Percentiles rank a stretch among this genome's conserved stretches.
These are phyloP conservation scores for Exocentrus adspersus DNA, from an alignment of 2,888 invertebrate species.

Conservation along the genomic window DNA sequence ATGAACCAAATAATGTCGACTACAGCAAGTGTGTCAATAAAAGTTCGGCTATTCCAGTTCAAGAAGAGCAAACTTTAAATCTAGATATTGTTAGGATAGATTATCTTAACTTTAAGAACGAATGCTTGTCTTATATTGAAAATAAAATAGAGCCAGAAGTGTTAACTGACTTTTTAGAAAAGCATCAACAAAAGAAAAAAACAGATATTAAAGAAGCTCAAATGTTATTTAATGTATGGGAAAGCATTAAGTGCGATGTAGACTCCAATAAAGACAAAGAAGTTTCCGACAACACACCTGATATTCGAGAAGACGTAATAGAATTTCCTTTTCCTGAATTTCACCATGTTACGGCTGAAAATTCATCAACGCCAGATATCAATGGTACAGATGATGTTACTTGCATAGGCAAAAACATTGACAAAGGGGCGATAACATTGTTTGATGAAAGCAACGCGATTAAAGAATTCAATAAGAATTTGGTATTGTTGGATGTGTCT, in stretches of 20 bases:
- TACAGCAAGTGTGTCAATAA: not conserved
- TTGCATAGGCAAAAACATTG: not conserved
- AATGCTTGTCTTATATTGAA: not conserved
- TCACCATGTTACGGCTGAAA: not conserved
- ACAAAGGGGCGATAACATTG: no score
- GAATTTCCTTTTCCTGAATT: not conserved
- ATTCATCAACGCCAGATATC: not conserved
- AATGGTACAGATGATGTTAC: not conserved
- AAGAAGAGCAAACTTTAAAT: no score
- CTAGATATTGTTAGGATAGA: not conserved
- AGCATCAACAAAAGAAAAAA: not conserved
- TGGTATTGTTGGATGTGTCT: no score
- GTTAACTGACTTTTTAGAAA: not conserved
- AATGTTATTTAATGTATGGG: not conserved
- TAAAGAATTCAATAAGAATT: no score
- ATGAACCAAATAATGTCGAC: not conserved
- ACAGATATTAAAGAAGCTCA: not conserved
- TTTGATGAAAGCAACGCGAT: no score
- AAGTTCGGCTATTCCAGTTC: no score
- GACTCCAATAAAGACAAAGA: not conserved
- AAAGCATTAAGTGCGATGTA: not conserved
- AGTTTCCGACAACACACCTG: not conserved
- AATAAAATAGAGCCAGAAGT: not conserved
- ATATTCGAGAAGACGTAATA: not conserved
- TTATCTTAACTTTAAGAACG: not conserved